A percentile compares a stretch with the other conserved stretches of the same genome.
phyloP scores from a whole-genome alignment of 2,113 vertebrate species.

The Haliaeetus leucogaster region DNA sequence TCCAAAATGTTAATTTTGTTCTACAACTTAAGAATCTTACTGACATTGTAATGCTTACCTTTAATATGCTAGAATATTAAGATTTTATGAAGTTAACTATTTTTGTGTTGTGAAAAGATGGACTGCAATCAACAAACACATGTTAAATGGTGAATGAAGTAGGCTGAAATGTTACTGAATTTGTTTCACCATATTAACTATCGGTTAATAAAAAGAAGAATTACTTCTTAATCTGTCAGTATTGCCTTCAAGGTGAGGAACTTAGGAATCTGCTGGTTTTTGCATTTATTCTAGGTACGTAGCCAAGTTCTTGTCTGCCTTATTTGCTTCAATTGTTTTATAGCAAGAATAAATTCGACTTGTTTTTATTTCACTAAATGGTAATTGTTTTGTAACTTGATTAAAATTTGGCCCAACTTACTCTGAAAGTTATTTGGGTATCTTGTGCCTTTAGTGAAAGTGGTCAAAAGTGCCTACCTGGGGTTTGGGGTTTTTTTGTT shows the following conservation, averaged over 20 bases:
- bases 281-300: neutral
- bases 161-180: neutral
- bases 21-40: neutral
- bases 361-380: constrained; percentile 20
- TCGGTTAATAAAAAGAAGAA: constrained; percentile 20
- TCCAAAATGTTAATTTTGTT: constrained; percentile 34
- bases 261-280: neutral
- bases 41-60: constrained; percentile 22
- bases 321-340: neutral
- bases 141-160: neutral
- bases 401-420: neutral
- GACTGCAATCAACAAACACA: neutral
- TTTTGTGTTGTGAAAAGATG: constrained; percentile 11
- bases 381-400: neutral
- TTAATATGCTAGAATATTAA: constrained; percentile 47
- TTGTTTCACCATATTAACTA: neutral
- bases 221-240: neutral
- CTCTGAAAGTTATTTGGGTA: neutral
- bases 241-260: neutral
- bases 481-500: neutral
- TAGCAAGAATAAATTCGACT: constrained; percentile 48
- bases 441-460: neutral
- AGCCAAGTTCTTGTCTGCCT: neutral
- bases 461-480: neutral
- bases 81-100: constrained; percentile 39